Conservation (phyloP, 2,888 invertebrate species). For the Lasioglossum zephyrum region DNA sequence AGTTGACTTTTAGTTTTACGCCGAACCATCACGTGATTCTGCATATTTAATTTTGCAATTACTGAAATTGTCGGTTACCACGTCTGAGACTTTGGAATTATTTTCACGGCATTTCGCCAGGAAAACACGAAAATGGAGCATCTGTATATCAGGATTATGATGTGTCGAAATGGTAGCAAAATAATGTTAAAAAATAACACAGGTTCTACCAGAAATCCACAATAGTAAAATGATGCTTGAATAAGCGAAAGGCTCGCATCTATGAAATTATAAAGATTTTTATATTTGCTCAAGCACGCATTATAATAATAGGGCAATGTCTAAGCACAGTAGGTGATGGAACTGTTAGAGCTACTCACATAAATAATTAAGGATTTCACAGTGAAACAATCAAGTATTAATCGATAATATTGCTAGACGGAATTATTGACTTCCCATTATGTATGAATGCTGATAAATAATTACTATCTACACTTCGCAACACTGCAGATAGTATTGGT, state of each 20-base stretch:
- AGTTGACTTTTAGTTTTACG: neutral
- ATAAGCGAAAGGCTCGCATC: neutral
- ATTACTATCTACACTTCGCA: neutral
- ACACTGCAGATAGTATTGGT: neutral
- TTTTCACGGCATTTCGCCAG: neutral
- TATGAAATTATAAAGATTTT: neutral
- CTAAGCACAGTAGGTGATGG: neutral
- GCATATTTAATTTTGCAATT: neutral
- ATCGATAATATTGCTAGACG: neutral
- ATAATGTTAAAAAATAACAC: neutral
- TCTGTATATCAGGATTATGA: neutral
- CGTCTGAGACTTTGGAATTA: neutral
- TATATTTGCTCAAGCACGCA: neutral
- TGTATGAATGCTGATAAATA: neutral
- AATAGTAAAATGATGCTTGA: neutral
- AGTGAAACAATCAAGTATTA: neutral
- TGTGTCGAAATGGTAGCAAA: neutral
- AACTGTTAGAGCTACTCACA: neutral
- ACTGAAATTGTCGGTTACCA: neutral
- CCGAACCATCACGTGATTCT: neutral
- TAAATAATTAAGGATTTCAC: neutral
- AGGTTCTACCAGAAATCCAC: neutral
- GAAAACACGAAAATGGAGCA: neutral
- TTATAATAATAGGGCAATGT: neutral
- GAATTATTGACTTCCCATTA: neutral